Evolutionary conservation across 1,140 invertebrate species (phyloP), one percentile per base, ranked within the genome.

Genomic region (Tetranychus urticae): DNA sequence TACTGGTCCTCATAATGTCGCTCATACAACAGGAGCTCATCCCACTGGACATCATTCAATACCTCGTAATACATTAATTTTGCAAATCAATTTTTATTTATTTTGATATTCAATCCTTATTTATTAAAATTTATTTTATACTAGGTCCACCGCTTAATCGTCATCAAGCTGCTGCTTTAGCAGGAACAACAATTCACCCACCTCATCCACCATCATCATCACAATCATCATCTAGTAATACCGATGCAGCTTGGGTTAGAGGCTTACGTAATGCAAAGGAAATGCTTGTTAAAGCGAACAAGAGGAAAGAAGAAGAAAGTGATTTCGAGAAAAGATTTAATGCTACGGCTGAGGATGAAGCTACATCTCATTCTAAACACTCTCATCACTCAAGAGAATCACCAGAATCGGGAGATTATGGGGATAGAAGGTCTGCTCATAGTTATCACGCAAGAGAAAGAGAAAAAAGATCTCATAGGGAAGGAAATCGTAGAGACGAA

Each of bases 251-350:
- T 0, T 96, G 91, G 91, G 91, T 96, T 72, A 75, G 90, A 58
- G 90, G 84, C 73, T 65, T 84, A 71, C 69, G 81, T 72, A 71
- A 94, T 77, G 91, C 91, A 36, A 94, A 94, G 75, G 89, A 94
- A 78, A 80, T 86, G 79, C 78, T 87, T 73, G 79, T 87, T 55
- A 89, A 89, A 75, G 87, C 89, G 1, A 85, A 83, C 63, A 87
- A 90, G 69, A 80, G 88, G 39, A 92, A 92, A 72, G 88, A 94
- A 75, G 86, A 86, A 65, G 90, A 94, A 68, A 85, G 87, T 72
- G 89, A 94, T 71, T 55, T 55, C 54, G 90, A 96, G 71, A 96
- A 94, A 73, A 88, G 92, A 68, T 82, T 92, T 77, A 92, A 92
- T 71, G 70, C 94, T 39, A 85, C 82, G 58, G 72, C 86, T 33